Evolutionary conservation across 2,113 vertebrate genomes (phyloP).

Genomic region (Ondatra zibethicus): DNA sequence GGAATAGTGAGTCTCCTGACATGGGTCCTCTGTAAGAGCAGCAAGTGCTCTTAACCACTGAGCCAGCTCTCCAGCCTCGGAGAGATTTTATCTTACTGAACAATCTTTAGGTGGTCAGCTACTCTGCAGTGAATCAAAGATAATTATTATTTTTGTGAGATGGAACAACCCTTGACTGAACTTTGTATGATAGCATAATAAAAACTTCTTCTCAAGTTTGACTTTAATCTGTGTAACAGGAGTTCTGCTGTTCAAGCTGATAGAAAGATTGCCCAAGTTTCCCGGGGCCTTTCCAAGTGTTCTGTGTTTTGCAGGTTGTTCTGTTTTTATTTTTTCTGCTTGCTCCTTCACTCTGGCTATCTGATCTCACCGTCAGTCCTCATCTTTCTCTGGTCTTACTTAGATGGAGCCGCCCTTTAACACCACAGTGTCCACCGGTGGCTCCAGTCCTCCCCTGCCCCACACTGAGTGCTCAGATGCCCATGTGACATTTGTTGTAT

Average conservation of each 20-base stretch:
- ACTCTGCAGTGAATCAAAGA: constrained; percentile 26
- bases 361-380: background rate
- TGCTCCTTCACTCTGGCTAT: background rate
- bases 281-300: background rate
- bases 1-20: background rate
- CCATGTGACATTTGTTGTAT: background rate
- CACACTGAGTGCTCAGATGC: background rate
- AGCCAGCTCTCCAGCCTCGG: background rate
- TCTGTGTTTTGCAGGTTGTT: background rate
- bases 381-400: background rate
- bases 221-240: constrained; percentile 20
- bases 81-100: constrained; percentile 38
- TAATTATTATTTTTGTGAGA: constrained; percentile 49
- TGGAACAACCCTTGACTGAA: background rate
- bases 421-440: background rate
- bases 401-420: background rate
- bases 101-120: constrained; percentile 12
- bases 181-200: background rate
- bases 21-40: background rate
- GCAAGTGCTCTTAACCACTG: background rate
- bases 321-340: constrained; percentile 30
- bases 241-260: constrained; percentile 7
- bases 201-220: constrained; percentile 26
- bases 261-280: constrained; percentile 13
- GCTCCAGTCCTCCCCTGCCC: background rate